These are phyloP conservation scores for Campoplex nolae DNA, from an alignment of 2,888 invertebrate genomes.

Conservation along the genomic window DNA sequence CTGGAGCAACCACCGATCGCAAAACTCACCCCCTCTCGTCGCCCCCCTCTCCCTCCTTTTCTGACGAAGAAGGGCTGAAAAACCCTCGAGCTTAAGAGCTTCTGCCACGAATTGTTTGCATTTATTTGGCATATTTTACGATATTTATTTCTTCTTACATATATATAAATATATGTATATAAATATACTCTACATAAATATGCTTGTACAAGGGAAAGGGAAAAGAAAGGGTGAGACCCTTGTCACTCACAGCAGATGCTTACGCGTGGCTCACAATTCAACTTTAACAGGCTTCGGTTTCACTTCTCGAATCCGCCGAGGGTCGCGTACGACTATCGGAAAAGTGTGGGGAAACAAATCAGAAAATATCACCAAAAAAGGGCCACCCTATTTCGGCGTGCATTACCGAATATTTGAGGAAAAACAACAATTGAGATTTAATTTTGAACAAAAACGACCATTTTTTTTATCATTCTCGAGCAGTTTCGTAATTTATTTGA, in stretches of 20 bases:
- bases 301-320: constrained; percentile 26
- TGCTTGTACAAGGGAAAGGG: background rate
- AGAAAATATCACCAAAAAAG: constrained; percentile 62
- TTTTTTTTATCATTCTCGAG: too few relatives aligned
- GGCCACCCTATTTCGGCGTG: constrained; percentile 40
- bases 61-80: constrained; percentile 35
- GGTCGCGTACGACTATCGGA: constrained; percentile 15
- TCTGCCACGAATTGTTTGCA: constrained; percentile 81
- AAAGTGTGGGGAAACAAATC: constrained; percentile 36
- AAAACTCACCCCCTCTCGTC: constrained; percentile 38
- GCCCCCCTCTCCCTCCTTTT: too few relatives aligned
- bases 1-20: constrained; percentile 34
- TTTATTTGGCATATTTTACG: constrained; percentile 81
- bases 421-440: background rate
- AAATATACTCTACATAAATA: background rate
- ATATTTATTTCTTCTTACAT: constrained; percentile 80
- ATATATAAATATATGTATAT: constrained; percentile 24
- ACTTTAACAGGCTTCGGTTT: constrained; percentile 64
- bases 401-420: background rate
- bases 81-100: constrained; percentile 64
- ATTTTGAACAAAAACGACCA: too few relatives aligned
- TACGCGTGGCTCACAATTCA: constrained; percentile 50
- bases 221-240: constrained; percentile 65
- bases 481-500: too few relatives aligned
- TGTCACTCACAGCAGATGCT: constrained; percentile 78